Base-by-base conservation (phyloP, 2,888 invertebrate genomes). In the Trissolcus japonicus region DNA sequence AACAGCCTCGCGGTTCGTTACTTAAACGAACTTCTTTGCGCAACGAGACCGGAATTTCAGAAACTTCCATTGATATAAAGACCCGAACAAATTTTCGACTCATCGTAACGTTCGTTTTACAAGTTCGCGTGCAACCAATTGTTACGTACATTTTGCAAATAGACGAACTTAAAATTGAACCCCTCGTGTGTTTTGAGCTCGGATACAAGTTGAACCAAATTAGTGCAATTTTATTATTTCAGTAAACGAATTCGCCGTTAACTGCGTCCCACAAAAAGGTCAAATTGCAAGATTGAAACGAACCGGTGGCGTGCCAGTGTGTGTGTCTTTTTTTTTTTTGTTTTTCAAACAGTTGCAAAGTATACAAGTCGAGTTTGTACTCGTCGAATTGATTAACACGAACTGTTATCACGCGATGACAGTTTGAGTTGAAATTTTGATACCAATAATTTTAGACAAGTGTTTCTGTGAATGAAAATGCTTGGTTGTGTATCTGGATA, bases 11-110 rank as follows among this genome's bases (percentile, higher is more conserved):
- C 60, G 80, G 80, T 82, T 84, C 83, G 83, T 84, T 85, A 85
- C 82, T 79, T 82, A 83, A 85, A 85, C 82, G 83, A 85, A 85
- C 84, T 83, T 81, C 81, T 80, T 84, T 78, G 79, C 81, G 61
- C 81, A 74, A 81, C 72, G 76, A 71, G 78, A 79, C 81, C 61
- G 75, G 81, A 80, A 84, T 84, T 82, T 80, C 35, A 50, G 67
- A 67, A 67, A 74, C 57, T 67, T 74, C 43, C 41, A 54, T 51
- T 21, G 63, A 53, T 61, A 61, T 11, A 56, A 41, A 48, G 57
- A 57, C 46, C 56, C 16, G 35, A 53, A 61, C 14, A 40, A 57
- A 67, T 67, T 57, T 43, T 35, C 48, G 19, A 60, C 55, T 61
- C 48, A 21, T n/a, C 40, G 43, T 51, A n/a, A 40, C 67, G 56